A percentile compares a stretch with the other conserved stretches of the same genome.
These are phyloP conservation scores for Sitta carolinensis DNA, from an alignment of 2,797 vertebrate species.

Conservation along the genomic window DNA sequence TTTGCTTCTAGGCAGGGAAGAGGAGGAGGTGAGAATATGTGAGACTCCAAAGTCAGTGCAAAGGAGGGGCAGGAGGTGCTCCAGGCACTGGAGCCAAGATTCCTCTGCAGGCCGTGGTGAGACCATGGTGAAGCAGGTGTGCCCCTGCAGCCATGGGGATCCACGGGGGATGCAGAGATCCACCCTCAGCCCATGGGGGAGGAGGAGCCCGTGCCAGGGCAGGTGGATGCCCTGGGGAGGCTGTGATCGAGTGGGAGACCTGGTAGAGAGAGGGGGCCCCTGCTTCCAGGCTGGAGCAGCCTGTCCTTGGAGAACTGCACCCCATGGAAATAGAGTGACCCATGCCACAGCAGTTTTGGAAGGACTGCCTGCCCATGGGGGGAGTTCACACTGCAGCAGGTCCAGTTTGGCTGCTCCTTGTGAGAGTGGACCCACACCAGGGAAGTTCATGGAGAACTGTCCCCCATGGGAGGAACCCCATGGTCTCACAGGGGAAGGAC, in stretches of 20 bases:
- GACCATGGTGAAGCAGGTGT: background rate
- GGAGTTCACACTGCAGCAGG: background rate
- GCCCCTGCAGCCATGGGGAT: background rate
- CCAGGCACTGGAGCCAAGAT: fast-evolving
- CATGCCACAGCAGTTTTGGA: background rate
- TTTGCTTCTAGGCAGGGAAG: background rate
- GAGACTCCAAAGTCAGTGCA: background rate
- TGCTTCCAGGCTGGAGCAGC: background rate
- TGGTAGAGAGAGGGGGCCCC: background rate
- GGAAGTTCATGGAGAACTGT: fast-evolving
- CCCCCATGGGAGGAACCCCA: background rate
- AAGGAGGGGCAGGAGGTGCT: background rate
- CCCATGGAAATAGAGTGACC: too few species aligned
- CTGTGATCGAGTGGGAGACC: background rate
- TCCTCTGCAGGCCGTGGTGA: background rate
- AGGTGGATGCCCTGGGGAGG: too few species aligned
- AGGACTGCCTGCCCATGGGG: too few species aligned
- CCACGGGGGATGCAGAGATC: background rate
- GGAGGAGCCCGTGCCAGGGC: background rate
- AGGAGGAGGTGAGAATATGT: background rate
- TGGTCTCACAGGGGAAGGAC: too few species aligned
- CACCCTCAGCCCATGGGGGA: background rate
- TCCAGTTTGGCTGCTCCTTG: fast-evolving
- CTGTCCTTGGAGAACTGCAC: background rate
- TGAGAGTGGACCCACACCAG: background rate